phyloP scores from a whole-genome alignment of 2,113 vertebrate species.

The Prunella himalayana region DNA sequence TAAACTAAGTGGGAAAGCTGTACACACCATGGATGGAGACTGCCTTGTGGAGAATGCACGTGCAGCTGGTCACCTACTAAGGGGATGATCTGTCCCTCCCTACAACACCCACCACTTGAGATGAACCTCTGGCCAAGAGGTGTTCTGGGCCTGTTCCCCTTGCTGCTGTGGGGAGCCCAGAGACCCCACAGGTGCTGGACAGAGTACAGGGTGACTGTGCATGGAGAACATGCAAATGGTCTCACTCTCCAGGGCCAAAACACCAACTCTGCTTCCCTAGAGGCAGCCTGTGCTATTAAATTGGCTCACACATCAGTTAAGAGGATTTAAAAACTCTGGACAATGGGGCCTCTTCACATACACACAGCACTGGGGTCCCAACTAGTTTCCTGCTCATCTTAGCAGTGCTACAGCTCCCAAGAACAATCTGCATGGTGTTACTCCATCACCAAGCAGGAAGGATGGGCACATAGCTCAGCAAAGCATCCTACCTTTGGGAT shows the following conservation, averaged over 20 bases:
- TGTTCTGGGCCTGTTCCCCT: neutral
- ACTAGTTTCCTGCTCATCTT: neutral
- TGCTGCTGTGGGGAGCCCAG: neutral
- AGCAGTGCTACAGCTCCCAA: rapidly evolving
- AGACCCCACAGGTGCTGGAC: neutral
- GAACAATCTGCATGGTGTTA: neutral
- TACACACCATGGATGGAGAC: neutral
- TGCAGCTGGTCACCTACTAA: neutral
- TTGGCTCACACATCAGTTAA: rapidly evolving
- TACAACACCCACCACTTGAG: neutral
- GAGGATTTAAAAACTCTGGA: neutral
- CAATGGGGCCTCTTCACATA: neutral
- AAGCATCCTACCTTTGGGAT: neutral
- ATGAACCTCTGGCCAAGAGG: neutral
- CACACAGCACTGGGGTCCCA: neutral
- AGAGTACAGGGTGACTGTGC: rapidly evolving
- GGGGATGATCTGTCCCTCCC: neutral
- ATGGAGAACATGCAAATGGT: neutral
- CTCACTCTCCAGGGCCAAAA: neutral
- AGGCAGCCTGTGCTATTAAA: neutral
- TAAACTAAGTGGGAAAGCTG: neutral
- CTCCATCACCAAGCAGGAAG: neutral
- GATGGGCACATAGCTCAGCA: neutral
- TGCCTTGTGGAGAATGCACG: neutral
- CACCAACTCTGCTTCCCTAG: neutral